Evolutionary conservation across 1,140 invertebrate species (phyloP).

Genomic region (Lordiphosa mommai): DNA sequence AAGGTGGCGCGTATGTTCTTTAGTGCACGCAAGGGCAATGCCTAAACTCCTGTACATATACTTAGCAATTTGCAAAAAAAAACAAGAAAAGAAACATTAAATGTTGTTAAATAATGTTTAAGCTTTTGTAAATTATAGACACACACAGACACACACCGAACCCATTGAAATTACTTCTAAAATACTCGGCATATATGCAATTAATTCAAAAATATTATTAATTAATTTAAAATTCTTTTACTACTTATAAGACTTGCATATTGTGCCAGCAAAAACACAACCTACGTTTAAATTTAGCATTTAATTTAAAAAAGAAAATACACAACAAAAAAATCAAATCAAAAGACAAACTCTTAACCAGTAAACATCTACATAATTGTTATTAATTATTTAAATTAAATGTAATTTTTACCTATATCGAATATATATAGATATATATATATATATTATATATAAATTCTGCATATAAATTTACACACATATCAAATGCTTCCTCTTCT

Average conservation of each 20-base stretch:
- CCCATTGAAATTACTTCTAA: conserved; percentile 62
- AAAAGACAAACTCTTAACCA: conserved; percentile 37
- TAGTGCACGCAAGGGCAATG: conserved; percentile 56
- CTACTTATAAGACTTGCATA: conserved; percentile 67
- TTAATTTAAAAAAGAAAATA: conserved; percentile 14
- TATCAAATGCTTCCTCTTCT: conserved; percentile 78
- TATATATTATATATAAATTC: conserved; percentile 18
- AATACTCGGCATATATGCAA: conserved; percentile 68
- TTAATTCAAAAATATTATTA: conserved; percentile 29
- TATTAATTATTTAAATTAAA: conserved; percentile 75
- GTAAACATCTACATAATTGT: conserved; percentile 43
- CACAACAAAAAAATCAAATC: conserved; percentile 22
- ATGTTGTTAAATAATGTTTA: conserved; percentile 79
- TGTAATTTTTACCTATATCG: conserved; percentile 42
- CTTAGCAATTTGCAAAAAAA: conserved; percentile 5
- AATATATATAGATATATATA: conserved; percentile 24
- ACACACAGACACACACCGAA: conserved; percentile 37
- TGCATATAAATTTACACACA: conserved; percentile 25
- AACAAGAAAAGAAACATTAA: conserved; percentile 27
- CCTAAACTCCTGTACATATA: conserved; percentile 3
- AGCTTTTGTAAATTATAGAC: conserved; percentile 63
- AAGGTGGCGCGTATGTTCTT: conserved; percentile 78
- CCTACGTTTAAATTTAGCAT: conserved; percentile 18
- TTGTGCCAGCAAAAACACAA: conserved; percentile 57
- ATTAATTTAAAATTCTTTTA: conserved; percentile 26